phyloP scores from a whole-genome alignment of 92 coral and sea anemone species.

The Scolanthus callimorphus region DNA sequence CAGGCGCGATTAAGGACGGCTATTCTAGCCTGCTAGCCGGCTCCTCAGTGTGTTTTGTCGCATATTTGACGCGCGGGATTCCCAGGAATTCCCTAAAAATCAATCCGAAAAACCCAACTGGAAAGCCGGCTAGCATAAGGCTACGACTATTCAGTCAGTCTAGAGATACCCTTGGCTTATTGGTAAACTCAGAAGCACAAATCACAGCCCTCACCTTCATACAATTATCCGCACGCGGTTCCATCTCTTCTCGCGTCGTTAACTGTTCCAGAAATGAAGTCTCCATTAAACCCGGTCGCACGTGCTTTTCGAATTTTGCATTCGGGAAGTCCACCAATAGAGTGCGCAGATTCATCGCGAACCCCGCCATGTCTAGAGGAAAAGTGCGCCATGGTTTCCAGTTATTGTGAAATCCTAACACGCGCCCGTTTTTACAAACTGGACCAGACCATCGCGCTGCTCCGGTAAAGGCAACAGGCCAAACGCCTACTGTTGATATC shows the following conservation, averaged over 20 bases:
- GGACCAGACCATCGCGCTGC: conserved; percentile 95
- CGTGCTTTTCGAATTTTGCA: conserved; percentile 60
- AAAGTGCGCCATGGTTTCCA: conserved; percentile 78
- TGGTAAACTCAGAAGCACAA: no score
- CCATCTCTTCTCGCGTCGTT: conserved; percentile 56
- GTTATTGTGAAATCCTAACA: conserved; percentile 74
- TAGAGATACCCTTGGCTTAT: no score
- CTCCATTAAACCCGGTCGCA: conserved; percentile 71
- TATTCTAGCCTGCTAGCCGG: no score
- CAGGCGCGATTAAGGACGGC: no score
- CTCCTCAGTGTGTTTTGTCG: no score
- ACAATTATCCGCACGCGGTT: conserved; percentile 73
- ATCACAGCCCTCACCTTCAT: no score
- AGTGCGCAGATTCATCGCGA: conserved; percentile 66
- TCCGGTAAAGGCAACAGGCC: conserved; percentile 96
- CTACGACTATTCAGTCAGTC: no score
- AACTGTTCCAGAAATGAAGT: conserved; percentile 69
- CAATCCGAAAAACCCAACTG: no score
- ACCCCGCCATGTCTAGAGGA: conserved; percentile 92
- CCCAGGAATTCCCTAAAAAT: no score
- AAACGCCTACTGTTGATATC: conserved; percentile 68
- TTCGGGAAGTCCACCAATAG: conserved; percentile 46
- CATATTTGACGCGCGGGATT: no score
- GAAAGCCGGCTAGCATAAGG: no score
- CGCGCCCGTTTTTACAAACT: conserved; percentile 69